phyloP scores from a whole-genome alignment of 64 coral and sea anemone genomes.

The Orbicella faveolata region DNA sequence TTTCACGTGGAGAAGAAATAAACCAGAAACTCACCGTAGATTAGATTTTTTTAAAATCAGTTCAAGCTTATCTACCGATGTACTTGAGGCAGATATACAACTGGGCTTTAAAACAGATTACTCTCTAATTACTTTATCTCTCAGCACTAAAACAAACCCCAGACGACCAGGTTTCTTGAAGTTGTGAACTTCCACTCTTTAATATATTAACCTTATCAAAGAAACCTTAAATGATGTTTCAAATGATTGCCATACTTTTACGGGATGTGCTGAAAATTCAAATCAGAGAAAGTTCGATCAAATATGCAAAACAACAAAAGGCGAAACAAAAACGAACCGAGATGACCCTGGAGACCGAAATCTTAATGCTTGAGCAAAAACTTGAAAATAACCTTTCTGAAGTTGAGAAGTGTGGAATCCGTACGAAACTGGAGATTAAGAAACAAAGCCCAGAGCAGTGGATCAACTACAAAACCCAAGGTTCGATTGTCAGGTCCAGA shows the following conservation, averaged over 20 bases:
- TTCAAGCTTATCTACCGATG: background rate
- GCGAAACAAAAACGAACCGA: background rate
- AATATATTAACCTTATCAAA: conserved; percentile 10
- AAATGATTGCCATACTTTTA: background rate
- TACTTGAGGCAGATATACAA: conserved; percentile 7
- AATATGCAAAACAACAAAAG: background rate
- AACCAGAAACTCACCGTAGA: background rate
- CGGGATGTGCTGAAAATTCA: conserved; percentile 25
- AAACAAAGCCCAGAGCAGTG: too few relatives aligned
- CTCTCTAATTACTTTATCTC: background rate
- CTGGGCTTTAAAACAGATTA: conserved; percentile 36
- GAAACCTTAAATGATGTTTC: background rate
- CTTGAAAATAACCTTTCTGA: background rate
- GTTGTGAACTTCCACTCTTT: background rate
- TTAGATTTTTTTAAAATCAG: conserved; percentile 30
- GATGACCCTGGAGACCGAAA: background rate
- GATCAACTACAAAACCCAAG: too few relatives aligned
- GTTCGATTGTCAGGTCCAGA: too few relatives aligned
- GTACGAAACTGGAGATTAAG: too few relatives aligned
- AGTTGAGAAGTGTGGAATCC: too few relatives aligned
- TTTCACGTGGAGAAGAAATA: conserved; percentile 28
- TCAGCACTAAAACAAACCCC: background rate
- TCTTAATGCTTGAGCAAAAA: background rate
- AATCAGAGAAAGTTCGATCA: conserved; percentile 15
- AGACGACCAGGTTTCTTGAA: conserved; percentile 27